Conservation (phyloP, 1,140 invertebrate species). For the Cherax destructor region DNA sequence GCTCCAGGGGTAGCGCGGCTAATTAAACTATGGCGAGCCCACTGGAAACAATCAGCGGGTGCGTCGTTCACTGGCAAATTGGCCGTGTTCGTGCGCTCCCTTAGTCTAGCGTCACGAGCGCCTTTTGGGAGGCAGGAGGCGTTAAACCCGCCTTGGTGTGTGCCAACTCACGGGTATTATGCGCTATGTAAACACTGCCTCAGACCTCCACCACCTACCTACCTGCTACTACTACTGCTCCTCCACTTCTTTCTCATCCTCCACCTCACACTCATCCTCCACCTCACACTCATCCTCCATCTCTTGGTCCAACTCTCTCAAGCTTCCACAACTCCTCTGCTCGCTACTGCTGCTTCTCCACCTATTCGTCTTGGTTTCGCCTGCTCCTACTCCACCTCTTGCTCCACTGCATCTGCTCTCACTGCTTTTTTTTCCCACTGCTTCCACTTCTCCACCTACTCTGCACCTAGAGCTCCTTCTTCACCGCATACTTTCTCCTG, state of each 20-base stretch:
- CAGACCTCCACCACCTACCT: not conserved
- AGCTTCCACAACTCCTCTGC: too few species aligned
- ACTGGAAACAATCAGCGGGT: conserved; percentile 34
- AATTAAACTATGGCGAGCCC: conserved; percentile 45
- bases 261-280: not conserved
- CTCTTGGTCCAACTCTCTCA: not conserved
- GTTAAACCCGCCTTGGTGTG: conserved; percentile 58
- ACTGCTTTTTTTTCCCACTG: not conserved
- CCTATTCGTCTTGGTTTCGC: not conserved
- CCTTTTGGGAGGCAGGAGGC: conserved; percentile 56
- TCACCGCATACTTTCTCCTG: not conserved
- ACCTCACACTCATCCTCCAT: not conserved
- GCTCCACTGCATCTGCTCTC: not conserved
- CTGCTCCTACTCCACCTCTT: not conserved
- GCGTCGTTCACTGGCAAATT: conserved; percentile 36
- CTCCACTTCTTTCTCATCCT: conserved; percentile 16
- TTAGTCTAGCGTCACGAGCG: conserved; percentile 51
- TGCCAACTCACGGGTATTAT: conserved; percentile 48
- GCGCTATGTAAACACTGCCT: conserved; percentile 38
- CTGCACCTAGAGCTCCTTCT: not conserved
- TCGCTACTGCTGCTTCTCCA: not conserved
- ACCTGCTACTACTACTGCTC: not conserved
- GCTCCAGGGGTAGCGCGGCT: conserved; percentile 23
- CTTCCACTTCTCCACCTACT: too few species aligned
- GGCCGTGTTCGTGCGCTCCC: conserved; percentile 52